These are phyloP conservation scores for Grallaria varia DNA, from an alignment of 2,113 vertebrate genomes.

Conservation along the genomic window DNA sequence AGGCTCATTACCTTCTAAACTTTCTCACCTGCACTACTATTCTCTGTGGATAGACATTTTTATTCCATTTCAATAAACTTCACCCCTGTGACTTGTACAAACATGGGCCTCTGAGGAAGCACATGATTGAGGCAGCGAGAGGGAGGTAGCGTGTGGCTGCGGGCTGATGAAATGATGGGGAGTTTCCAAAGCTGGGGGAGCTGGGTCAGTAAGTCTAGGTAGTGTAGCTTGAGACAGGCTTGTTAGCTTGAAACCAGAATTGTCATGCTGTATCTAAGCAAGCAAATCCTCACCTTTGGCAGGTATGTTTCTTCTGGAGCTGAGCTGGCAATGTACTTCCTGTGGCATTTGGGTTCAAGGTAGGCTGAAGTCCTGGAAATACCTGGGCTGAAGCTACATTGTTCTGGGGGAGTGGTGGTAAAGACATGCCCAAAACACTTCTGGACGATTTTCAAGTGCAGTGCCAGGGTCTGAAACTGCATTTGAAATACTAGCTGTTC, in stretches of 20 bases:
- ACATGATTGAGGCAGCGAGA: not conserved
- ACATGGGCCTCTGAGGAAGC: not conserved
- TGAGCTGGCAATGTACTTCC: not conserved
- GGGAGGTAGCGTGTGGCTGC: fast-evolving
- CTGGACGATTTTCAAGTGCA: not conserved
- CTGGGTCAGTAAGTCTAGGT: not conserved
- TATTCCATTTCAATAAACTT: not conserved
- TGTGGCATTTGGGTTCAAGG: not conserved
- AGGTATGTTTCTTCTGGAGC: not conserved
- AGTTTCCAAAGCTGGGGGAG: not conserved
- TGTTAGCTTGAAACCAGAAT: not conserved
- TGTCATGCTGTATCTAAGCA: not conserved
- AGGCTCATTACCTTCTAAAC: not conserved
- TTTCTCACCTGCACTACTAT: not conserved
- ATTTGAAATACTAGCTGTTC: not conserved
- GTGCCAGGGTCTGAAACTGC: not conserved
- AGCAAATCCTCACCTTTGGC: not conserved
- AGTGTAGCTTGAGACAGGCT: not conserved
- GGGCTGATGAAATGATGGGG: not conserved
- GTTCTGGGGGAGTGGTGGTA: not conserved
- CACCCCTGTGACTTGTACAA: not conserved
- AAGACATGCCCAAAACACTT: not conserved
- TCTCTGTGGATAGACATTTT: not conserved
- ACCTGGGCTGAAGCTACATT: too few relatives aligned
- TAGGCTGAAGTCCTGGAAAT: not conserved